Conservation (phyloP, 2,888 invertebrate species). For the Leucophenga maculata region DNA sequence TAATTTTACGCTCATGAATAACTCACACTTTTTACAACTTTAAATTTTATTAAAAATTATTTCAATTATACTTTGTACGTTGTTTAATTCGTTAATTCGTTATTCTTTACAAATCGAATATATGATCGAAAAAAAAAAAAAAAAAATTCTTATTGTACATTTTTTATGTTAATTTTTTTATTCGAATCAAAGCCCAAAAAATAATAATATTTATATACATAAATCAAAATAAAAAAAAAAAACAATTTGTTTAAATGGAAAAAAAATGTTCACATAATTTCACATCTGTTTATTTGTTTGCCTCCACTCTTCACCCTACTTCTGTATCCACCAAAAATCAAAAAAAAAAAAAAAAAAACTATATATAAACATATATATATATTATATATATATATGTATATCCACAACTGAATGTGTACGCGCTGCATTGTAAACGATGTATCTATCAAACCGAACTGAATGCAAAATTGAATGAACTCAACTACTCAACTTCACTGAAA, state of each 20-base stretch:
- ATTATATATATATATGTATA: slow-evolving; percentile 35
- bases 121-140: no score
- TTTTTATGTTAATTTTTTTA: slow-evolving; percentile 25
- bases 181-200: slow-evolving; percentile 4
- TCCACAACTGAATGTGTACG: slow-evolving; percentile 34
- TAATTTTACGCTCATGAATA: not conserved
- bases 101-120: not conserved
- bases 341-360: slow-evolving; percentile 32
- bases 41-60: no score
- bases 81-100: slow-evolving; percentile 5
- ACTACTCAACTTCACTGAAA: no score
- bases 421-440: slow-evolving; percentile 33
- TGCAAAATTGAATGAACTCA: slow-evolving; percentile 15
- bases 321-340: slow-evolving; percentile 62
- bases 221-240: not conserved
- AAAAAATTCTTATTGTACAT: not conserved
- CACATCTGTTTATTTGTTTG: slow-evolving; percentile 72
- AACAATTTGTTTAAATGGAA: not conserved
- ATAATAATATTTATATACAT: slow-evolving; percentile 13
- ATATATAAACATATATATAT: slow-evolving; percentile 34
- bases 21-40: no score
- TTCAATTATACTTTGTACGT: not conserved
- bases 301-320: slow-evolving; percentile 70
- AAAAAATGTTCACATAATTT: slow-evolving; percentile 70
- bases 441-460: slow-evolving; percentile 26